Percentiles rank a stretch among this genome's conserved stretches.
These are phyloP conservation scores for Platycheirus rosarum DNA, from an alignment of 2,888 invertebrate genomes.

Conservation along the genomic window DNA sequence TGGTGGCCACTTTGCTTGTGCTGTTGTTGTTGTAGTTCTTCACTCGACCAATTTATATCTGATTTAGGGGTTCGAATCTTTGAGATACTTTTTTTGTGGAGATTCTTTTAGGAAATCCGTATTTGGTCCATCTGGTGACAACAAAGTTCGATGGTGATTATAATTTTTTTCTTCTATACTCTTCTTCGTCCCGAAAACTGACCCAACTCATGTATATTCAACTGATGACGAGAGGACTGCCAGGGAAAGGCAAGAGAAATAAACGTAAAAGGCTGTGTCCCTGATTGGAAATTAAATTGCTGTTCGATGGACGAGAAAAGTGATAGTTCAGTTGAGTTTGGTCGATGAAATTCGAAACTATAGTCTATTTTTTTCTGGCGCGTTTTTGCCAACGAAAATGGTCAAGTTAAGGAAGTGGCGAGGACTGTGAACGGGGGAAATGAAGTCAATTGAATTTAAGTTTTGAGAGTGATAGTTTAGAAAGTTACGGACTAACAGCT, in stretches of 20 bases:
- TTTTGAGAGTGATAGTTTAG: constrained; percentile 19
- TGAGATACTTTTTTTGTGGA: constrained; percentile 10
- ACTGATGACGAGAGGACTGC: constrained; percentile 10
- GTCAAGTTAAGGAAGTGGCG: constrained; percentile 33
- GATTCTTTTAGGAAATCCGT: constrained; percentile 19
- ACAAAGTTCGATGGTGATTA: constrained; percentile 39
- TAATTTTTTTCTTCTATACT: constrained; percentile 24
- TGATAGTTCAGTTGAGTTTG: constrained; percentile 70
- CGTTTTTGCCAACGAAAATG: neutral
- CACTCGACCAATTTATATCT: constrained; percentile 10
- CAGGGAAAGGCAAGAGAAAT: constrained; percentile 6
- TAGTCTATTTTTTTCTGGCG: neutral
- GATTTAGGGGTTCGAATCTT: constrained; percentile 22
- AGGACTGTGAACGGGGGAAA: constrained; percentile 30
- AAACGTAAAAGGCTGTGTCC: constrained; percentile 53
- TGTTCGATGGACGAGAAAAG: constrained; percentile 70
- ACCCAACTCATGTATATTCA: constrained; percentile 28
- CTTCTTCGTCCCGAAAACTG: constrained; percentile 1
- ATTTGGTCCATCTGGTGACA: constrained; percentile 61
- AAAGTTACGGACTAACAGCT: constrained; percentile 20
- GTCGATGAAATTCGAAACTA: constrained; percentile 71
- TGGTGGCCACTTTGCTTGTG: constrained; percentile 31
- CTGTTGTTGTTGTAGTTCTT: constrained; percentile 10
- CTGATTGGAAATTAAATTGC: constrained; percentile 72
- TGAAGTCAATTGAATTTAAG: constrained; percentile 27